phyloP scores from a whole-genome alignment of 2,113 vertebrate genomes.

The Brachionichthys hirsutus region DNA sequence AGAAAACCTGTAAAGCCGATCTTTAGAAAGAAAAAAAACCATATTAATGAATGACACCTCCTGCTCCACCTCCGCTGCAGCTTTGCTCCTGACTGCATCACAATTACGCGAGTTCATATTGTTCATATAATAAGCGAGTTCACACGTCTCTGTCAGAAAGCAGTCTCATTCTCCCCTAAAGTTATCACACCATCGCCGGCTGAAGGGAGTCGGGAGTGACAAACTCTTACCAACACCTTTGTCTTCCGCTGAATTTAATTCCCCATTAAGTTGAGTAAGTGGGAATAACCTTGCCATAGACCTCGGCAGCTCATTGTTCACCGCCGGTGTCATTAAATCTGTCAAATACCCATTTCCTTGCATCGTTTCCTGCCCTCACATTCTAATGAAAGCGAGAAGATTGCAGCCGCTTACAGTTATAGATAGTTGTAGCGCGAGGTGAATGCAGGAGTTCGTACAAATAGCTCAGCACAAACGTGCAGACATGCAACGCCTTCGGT shows the following conservation, averaged over 20 bases:
- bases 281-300: constrained; percentile 44
- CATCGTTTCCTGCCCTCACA: constrained; percentile 45
- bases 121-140: background rate
- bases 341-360: constrained; percentile 59
- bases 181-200: background rate
- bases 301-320: constrained; percentile 53
- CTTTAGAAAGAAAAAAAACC: constrained; percentile 24
- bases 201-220: constrained; percentile 43
- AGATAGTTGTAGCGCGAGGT: constrained; percentile 5
- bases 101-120: constrained; percentile 11
- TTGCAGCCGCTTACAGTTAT: constrained; percentile 47
- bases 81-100: constrained; percentile 5
- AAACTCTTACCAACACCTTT: constrained; percentile 46
- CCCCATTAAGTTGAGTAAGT: constrained; percentile 61
- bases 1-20: constrained; percentile 32
- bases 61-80: constrained; percentile 6
- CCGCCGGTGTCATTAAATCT: constrained; percentile 64
- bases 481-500: too few relatives aligned
- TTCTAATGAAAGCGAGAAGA: constrained; percentile 56
- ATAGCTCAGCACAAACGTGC: constrained; percentile 4
- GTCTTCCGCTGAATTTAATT: constrained; percentile 64
- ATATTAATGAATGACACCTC: background rate
- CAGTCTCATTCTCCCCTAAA: too few relatives aligned
- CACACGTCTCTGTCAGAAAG: constrained; percentile 6
- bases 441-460: constrained; percentile 15